Evolutionary conservation across 2,113 vertebrate species (phyloP), one percentile per base, ranked within the genome.

Genomic region (Enhydra lutris): DNA sequence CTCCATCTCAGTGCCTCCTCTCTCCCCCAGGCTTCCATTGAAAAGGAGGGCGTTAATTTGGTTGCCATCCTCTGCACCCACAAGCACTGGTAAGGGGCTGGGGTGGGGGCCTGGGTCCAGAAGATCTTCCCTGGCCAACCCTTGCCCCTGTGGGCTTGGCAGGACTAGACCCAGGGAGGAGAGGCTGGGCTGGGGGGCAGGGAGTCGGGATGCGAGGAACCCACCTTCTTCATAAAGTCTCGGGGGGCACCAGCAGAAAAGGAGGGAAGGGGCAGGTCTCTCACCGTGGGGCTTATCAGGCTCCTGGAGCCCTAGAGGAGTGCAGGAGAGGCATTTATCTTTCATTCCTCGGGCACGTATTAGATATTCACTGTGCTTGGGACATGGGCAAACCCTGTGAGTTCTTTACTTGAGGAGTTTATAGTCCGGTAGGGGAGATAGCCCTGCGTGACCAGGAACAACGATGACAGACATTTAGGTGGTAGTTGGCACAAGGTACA

Each of bases 11-110:
- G 34, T 34, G 1, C 36, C 20, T 57, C 52, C 81, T 84, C 95
- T 86, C 65, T 91, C 81, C 96, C 87, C 50, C 95, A 99, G 99
- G 98, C 99, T 90, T 99, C 98, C 82, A 99, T 99, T 4, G 98
- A 99, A 95, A 98, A 99, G 94, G 99, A 99, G 78, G 99, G 99
- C 6, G 99, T 99, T 85, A 98, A 98, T 9, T 98, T 99, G 92
- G 99, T 99, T 92, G 99, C 99, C 87, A 99, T 99, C 97, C 99
- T 99, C 52, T 99, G 99, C 61, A 99, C 99, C 79, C 99, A 99
- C 98, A 99, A 99, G 97, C 99, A 99, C 98, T 99, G 99, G 99
- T 99, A 98, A 99, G 99, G 39, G 80, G 7, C 91, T 87, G 52
- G 59, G 29, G 17, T 11, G 3, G 4, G n/a, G 23, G 12, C 57